These are phyloP conservation scores for Lepidocolaptes lacrymiger DNA, from an alignment of 2,797 vertebrate genomes.

Conservation along the genomic window DNA sequence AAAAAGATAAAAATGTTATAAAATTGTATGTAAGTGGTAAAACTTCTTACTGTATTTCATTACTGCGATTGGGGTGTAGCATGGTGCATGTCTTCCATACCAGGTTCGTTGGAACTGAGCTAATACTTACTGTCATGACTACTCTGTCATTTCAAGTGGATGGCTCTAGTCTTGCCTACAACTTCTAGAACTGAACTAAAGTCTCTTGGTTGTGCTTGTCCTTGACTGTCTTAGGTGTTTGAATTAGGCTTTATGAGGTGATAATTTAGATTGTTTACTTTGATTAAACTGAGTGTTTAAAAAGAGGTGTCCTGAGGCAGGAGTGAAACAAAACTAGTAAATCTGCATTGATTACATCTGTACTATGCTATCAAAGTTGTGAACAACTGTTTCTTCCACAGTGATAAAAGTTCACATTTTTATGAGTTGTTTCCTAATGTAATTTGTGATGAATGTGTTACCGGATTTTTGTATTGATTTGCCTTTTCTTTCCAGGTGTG, in stretches of 20 bases:
- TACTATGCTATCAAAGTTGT: not conserved
- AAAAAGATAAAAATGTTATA: not conserved
- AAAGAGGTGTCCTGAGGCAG: not conserved
- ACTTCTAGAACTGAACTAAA: not conserved
- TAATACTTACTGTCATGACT: not conserved
- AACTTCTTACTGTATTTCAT: not conserved
- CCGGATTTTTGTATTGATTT: constrained; percentile 1
- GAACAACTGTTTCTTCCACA: not conserved
- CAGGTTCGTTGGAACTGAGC: not conserved
- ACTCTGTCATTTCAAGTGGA: not conserved
- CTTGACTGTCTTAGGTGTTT: not conserved
- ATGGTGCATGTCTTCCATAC: not conserved
- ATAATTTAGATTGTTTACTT: not conserved
- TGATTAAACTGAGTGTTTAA: not conserved
- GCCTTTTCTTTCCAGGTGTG: constrained; percentile 84
- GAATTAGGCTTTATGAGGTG: not conserved
- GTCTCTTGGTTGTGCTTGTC: not conserved
- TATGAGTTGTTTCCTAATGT: not conserved
- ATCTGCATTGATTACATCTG: not conserved
- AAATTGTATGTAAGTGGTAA: not conserved
- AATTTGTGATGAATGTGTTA: not conserved
- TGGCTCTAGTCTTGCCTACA: not conserved
- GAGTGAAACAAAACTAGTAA: not conserved
- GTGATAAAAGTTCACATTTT: not conserved
- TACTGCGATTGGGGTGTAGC: not conserved